A percentile compares a stretch with the other conserved stretches of the same genome.
Conservation (phyloP, 2,797 vertebrate species). For the Bufotes viridis region DNA sequence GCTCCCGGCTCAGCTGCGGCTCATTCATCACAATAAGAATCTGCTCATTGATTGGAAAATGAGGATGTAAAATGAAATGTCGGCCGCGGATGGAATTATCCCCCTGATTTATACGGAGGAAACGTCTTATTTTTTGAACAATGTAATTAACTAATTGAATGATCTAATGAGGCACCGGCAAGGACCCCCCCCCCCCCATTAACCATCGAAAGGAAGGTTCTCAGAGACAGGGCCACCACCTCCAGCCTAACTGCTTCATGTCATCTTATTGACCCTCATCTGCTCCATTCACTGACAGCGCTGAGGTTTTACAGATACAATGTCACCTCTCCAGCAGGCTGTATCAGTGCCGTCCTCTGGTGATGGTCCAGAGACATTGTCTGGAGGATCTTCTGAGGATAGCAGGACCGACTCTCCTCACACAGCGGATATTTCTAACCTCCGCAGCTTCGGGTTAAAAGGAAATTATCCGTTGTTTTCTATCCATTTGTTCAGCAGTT, state of each 20-base stretch:
- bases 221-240: too few species aligned
- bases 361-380: too few species aligned
- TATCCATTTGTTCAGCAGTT: too few species aligned
- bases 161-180: background rate
- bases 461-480: too few species aligned
- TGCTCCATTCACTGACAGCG: background rate
- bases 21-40: conserved; percentile 13
- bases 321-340: too few species aligned
- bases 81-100: background rate
- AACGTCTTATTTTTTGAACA: conserved; percentile 24
- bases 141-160: conserved; percentile 44
- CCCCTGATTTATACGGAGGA: conserved; percentile 21
- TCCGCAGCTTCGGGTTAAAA: too few species aligned
- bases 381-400: too few species aligned
- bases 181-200: background rate
- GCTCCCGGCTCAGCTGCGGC: background rate
- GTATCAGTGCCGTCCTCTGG: too few species aligned
- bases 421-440: too few species aligned
- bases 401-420: too few species aligned
- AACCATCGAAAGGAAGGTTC: background rate
- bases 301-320: too few species aligned
- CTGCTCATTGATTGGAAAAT: conserved; percentile 37
- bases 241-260: too few species aligned
- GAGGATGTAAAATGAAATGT: conserved; percentile 32
- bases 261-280: background rate